phyloP scores from a whole-genome alignment of 2,113 vertebrate genomes.

The Cyanoliseus patagonus region DNA sequence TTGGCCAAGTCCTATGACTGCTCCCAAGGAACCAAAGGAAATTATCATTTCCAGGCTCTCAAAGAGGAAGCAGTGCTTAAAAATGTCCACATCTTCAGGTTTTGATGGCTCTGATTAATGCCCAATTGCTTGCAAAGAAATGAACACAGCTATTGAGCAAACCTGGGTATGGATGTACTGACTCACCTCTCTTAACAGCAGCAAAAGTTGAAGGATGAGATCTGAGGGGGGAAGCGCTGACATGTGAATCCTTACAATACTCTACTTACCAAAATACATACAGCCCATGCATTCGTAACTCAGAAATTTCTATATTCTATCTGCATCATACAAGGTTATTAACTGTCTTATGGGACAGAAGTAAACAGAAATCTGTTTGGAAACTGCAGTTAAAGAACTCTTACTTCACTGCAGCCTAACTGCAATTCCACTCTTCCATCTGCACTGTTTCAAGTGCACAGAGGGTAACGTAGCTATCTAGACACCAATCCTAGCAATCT shows the following conservation, averaged over 20 bases:
- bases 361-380: background rate
- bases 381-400: background rate
- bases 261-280: background rate
- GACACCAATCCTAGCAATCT: background rate
- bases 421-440: background rate
- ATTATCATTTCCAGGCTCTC: background rate
- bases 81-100: background rate
- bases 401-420: background rate
- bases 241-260: background rate
- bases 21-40: background rate
- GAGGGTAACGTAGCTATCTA: background rate
- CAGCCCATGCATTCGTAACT: background rate
- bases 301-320: background rate
- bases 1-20: fast-evolving
- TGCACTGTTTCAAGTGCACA: fast-evolving
- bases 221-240: background rate
- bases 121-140: background rate
- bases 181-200: background rate
- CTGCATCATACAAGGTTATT: background rate
- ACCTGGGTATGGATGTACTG: background rate
- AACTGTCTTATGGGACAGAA: background rate
- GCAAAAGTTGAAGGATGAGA: background rate
- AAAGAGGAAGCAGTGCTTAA: background rate
- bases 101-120: background rate
- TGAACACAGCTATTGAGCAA: background rate